phyloP scores from a whole-genome alignment of 2,888 invertebrate species.

The Perdita meconis region DNA sequence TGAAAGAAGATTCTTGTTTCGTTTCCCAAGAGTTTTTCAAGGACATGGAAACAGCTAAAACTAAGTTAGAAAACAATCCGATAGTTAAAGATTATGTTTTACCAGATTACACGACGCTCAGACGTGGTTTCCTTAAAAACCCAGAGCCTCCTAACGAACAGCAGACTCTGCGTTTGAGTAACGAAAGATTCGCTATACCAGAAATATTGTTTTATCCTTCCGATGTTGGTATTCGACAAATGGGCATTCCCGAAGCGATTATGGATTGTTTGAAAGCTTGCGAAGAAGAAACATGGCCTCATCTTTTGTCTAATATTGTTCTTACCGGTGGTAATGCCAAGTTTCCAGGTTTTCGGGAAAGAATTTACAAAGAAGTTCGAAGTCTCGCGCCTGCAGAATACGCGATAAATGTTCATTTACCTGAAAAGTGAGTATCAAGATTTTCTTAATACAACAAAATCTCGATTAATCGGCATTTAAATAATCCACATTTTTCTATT shows the following conservation, averaged over 20 bases:
- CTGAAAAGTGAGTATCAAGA: conserved; percentile 87
- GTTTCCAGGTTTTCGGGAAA: conserved; percentile 93
- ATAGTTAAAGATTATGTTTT: conserved; percentile 96
- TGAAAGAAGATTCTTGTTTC: conserved; percentile 98
- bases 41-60: conserved; percentile 90
- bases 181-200: conserved; percentile 97
- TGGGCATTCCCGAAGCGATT: conserved; percentile 96
- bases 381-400: conserved; percentile 91
- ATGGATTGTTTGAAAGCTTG: conserved; percentile 91
- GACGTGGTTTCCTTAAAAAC: conserved; percentile 90
- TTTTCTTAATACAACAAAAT: neutral
- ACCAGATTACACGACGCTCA: conserved; percentile 96
- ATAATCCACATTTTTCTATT: too few species aligned
- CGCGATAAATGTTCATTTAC: conserved; percentile 89
- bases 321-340: conserved; percentile 92
- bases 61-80: conserved; percentile 87
- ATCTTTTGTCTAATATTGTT: conserved; percentile 92
- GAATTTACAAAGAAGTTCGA: conserved; percentile 91
- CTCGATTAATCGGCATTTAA: neutral
- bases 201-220: conserved; percentile 97
- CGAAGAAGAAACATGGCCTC: conserved; percentile 90
- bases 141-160: conserved; percentile 85
- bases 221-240: conserved; percentile 95
- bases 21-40: conserved; percentile 93
- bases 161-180: conserved; percentile 94